Evolutionary conservation across 35 echinoderm and acorn worm genomes (phyloP).

Genomic region (Apostichopus japonicus): DNA sequence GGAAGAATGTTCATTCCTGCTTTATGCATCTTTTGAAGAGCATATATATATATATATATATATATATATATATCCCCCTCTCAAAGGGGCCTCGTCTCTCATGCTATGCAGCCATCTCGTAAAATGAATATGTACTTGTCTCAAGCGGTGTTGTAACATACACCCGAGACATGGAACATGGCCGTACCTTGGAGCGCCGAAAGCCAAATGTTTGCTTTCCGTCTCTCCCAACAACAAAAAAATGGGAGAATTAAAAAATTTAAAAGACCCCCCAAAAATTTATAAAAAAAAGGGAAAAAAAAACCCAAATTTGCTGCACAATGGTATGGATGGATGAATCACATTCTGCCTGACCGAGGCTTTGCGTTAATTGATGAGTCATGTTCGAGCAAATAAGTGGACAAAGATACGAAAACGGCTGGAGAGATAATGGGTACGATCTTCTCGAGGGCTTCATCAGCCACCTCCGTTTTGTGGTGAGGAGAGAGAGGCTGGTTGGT

Average conservation of each 20-base stretch:
- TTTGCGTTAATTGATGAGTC: constrained; percentile 21
- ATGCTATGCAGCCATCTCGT: neutral
- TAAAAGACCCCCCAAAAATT: neutral
- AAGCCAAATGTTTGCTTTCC: constrained; percentile 27
- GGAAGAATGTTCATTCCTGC: neutral
- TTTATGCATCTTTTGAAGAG: neutral
- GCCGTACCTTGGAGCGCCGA: neutral
- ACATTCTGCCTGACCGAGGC: constrained; percentile 15
- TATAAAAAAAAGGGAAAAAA: neutral
- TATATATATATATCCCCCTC: neutral
- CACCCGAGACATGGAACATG: neutral
- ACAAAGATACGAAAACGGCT: neutral
- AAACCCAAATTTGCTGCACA: neutral
- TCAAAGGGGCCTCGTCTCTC: neutral
- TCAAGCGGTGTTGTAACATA: constrained; percentile 40
- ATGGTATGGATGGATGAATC: neutral
- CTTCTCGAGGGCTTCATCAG: constrained; percentile 12
- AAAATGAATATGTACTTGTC: neutral
- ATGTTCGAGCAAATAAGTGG: neutral
- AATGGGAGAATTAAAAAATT: neutral
- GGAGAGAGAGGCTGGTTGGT: neutral
- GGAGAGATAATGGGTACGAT: neutral
- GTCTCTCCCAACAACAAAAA: neutral
- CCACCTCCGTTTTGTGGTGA: constrained; percentile 6
- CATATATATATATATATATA: neutral